Evolutionary conservation across 2,888 invertebrate species (phyloP).

Genomic region (Temnothorax unifasciatus): DNA sequence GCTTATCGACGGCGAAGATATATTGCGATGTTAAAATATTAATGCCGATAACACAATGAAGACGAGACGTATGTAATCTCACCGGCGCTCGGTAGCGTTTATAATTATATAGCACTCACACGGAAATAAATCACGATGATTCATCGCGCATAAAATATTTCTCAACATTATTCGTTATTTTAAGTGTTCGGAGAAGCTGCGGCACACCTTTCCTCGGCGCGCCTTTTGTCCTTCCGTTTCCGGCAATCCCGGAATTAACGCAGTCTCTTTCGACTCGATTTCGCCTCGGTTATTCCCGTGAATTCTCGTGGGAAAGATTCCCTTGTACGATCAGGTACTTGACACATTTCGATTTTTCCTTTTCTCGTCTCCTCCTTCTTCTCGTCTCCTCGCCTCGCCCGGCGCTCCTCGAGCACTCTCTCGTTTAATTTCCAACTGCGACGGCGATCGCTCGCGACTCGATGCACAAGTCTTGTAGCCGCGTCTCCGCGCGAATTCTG

Average conservation of each 20-base stretch:
- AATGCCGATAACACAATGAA: slow-evolving; percentile 4
- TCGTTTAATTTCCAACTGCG: slow-evolving; percentile 32
- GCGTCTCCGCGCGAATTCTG: slow-evolving; percentile 34
- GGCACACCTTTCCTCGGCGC: background rate
- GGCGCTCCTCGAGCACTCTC: background rate
- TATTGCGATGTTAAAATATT: slow-evolving; percentile 40
- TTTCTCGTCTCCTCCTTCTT: background rate
- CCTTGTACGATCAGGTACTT: slow-evolving; percentile 38
- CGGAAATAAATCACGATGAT: slow-evolving; percentile 22
- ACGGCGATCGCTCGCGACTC: slow-evolving; percentile 27
- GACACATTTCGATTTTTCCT: slow-evolving; percentile 19
- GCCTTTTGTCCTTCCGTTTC: background rate
- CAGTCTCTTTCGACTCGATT: background rate
- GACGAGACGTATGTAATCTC: slow-evolving; percentile 6
- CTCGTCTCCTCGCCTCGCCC: background rate
- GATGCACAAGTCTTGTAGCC: slow-evolving; percentile 44
- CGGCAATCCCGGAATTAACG: slow-evolving; percentile 10
- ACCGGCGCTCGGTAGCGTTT: background rate
- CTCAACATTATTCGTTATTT: background rate
- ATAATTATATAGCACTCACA: slow-evolving; percentile 32
- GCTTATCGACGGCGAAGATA: slow-evolving; percentile 8
- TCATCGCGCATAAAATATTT: slow-evolving; percentile 16
- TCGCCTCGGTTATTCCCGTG: background rate
- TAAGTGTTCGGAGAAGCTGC: background rate
- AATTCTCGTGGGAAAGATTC: slow-evolving; percentile 15